phyloP scores from a whole-genome alignment of 2,888 invertebrate species.

The Mesoligia furuncula region DNA sequence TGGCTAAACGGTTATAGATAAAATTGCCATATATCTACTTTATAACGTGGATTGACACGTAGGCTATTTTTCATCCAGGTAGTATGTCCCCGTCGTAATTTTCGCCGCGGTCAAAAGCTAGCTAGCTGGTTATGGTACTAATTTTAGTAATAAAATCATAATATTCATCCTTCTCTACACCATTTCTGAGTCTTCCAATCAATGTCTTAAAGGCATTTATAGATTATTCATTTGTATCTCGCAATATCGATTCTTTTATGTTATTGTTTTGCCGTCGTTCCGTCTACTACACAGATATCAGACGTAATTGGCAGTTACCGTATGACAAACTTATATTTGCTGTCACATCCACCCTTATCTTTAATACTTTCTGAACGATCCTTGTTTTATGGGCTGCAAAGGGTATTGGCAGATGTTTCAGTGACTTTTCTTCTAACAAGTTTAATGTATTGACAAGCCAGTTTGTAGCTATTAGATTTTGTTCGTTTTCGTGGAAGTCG shows the following conservation, averaged over 20 bases:
- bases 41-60: no score
- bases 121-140: no score
- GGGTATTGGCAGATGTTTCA: constrained; percentile 58
- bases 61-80: no score
- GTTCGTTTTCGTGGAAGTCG: constrained; percentile 38
- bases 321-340: constrained; percentile 73
- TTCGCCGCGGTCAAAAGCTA: no score
- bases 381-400: constrained; percentile 45
- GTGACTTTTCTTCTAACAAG: constrained; percentile 62
- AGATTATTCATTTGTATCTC: constrained; percentile 90
- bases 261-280: constrained; percentile 85
- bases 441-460: constrained; percentile 64
- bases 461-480: constrained; percentile 57
- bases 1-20: no score
- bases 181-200: constrained; percentile 69
- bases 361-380: constrained; percentile 45
- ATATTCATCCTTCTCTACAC: constrained; percentile 68
- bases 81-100: no score
- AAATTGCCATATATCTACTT: no score
- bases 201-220: constrained; percentile 89
- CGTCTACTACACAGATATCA: constrained; percentile 81
- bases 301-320: constrained; percentile 83
- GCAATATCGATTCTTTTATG: constrained; percentile 87
- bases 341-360: constrained; percentile 57
- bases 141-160: background rate